These are phyloP conservation scores for Heliornis fulica DNA, from an alignment of 2,113 vertebrate species.

Conservation along the genomic window DNA sequence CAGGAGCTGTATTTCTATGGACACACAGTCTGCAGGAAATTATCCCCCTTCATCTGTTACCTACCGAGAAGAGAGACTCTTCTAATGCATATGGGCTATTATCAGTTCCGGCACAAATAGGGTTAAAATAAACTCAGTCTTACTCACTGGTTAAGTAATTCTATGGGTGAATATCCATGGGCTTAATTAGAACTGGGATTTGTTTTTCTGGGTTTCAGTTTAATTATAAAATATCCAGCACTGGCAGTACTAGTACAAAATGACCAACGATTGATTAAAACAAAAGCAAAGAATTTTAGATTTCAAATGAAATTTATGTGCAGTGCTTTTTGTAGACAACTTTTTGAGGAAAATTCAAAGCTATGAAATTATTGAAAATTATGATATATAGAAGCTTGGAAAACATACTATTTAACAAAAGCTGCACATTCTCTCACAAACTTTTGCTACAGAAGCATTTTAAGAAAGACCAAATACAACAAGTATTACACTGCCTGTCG, in stretches of 20 bases:
- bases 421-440: neutral
- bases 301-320: neutral
- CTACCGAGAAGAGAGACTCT: neutral
- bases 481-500: neutral
- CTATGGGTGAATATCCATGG: neutral
- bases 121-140: neutral
- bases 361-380: neutral
- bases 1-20: neutral
- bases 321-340: neutral
- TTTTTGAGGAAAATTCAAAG: neutral
- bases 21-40: neutral
- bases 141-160: neutral
- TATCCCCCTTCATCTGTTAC: neutral
- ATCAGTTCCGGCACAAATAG: neutral
- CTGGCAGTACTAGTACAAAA: neutral
- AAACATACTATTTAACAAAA: neutral
- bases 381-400: neutral
- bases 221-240: neutral
- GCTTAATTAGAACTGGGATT: neutral
- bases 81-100: neutral
- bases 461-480: neutral
- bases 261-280: neutral
- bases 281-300: neutral
- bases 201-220: neutral
- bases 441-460: neutral